Evolutionary conservation across 2,888 invertebrate genomes (phyloP), one percentile per base, ranked within the genome.

Genomic region (Penaeus monodon): DNA sequence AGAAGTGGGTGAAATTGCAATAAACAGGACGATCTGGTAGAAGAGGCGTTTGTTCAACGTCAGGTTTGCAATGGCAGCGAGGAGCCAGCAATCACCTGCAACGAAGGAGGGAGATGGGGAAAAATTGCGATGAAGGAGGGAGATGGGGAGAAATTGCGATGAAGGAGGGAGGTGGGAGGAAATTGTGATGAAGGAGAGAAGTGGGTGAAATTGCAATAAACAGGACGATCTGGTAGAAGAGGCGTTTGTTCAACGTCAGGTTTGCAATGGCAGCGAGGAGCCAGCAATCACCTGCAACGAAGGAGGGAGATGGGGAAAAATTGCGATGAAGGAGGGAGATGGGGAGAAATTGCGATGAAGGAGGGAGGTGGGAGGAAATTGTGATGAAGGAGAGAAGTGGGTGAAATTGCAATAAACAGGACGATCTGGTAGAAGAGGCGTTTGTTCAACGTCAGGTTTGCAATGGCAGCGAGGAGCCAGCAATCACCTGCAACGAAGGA

Each of bases 181-280:
- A n/a, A n/a, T n/a, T n/a, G n/a, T n/a, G n/a, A n/a, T n/a, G n/a
- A n/a, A n/a, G n/a, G n/a, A n/a, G n/a, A n/a, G n/a, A n/a, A n/a
- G n/a, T n/a, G n/a, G n/a, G n/a, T n/a, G n/a, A n/a, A n/a, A n/a
- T n/a, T n/a, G n/a, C n/a, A n/a, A n/a, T n/a, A n/a, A n/a, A n/a
- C n/a, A n/a, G 98, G 76, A 99, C 98, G 89, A 99, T 97, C 93
- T 97, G 96, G 93, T 96, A 96, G 94, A 99, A 98, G 85, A 99
- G 94, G 91, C 96, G 95, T 89, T 94, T 94, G 92, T 97, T 96
- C 91, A 98, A 94, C 0, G 99, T 98, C 57, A 99, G 93, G 93
- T 97, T 98, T 22, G 99, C 98, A 0, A 98, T 96, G 8, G 99
- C 99, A 0, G 98, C 98, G 86, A 99, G 93, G 20, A 98, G 93